Base-by-base conservation (phyloP, 1,140 invertebrate genomes). In the Drosophila nikananu region DNA sequence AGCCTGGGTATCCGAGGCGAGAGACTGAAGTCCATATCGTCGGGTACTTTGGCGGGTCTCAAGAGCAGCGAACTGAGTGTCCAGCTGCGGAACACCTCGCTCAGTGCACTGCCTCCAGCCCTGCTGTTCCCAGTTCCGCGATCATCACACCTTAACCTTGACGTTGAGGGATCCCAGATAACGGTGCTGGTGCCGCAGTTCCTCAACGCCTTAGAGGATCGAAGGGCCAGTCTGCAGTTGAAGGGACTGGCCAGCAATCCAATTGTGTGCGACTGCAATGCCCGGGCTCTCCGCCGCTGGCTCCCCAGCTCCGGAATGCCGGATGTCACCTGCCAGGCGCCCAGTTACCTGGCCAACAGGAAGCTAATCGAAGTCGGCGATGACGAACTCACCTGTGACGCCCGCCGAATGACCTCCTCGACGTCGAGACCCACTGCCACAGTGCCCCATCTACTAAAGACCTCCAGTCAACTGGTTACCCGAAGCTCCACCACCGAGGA, bases 51-150 rank as follows among this genome's bases (percentile, higher is more conserved):
- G 59, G 97, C 96, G 1, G 97, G 97, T 4, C 94, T 98, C 2
- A 96, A 97, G 77, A 95, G 94, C 32, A 94, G 94, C 17, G 91
- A 95, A 12, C 94, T 98, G n/a, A 94, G 94, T 2, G 95, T 98
- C 15, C 94, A 95, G 54, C 92, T 98, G 13, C 94, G 95, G 17
- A 97, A 98, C 84, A 98, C 97, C 3, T 97, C 96, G 2, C 90
- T 98, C 3, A 95, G 95, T 32, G 94, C 94, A 1, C 93, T 98
- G 66, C 97, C 97, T 5, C 95, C 97, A 7, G 95, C 97, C 2
- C 87, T 98, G 23, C 95, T 98, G 57, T 97, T 98, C 81, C 97
- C 97, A 0, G 95, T 98, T n/a, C 98, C 98, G 2, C 95, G 97
- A 82, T 98, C 97, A 5, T 97, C 97, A 0, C 95, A 95, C 62